phyloP scores from a whole-genome alignment of 2,888 invertebrate genomes.

The Tetramorium bicarinatum region DNA sequence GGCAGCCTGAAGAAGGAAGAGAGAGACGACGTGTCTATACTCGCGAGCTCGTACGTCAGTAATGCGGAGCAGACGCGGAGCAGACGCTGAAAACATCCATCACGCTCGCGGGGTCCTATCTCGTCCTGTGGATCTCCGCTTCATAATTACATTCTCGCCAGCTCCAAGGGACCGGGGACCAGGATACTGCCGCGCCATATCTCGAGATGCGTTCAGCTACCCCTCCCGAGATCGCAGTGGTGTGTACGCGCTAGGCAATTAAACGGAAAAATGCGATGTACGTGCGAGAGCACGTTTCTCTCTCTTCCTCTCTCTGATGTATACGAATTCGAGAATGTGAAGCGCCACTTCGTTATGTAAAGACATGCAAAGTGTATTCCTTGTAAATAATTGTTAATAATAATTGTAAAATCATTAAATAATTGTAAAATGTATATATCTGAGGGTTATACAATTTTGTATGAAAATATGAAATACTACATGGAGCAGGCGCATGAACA shows the following conservation, averaged over 20 bases:
- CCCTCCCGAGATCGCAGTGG: conserved; percentile 38
- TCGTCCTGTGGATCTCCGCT: conserved; percentile 84
- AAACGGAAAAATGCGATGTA: conserved; percentile 70
- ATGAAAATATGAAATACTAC: conserved; percentile 26
- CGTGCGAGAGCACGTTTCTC: conserved; percentile 50
- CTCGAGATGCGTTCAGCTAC: conserved; percentile 56
- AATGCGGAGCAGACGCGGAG: conserved; percentile 85
- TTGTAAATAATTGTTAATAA: conserved; percentile 21
- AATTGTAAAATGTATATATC: too few species aligned
- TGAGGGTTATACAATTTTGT: conserved; percentile 16
- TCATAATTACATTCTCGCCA: conserved; percentile 86
- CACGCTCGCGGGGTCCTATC: conserved; percentile 84
- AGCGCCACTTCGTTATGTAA: background rate
- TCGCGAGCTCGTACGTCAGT: conserved; percentile 81
- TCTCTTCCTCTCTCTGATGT: background rate
- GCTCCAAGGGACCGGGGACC: conserved; percentile 65
- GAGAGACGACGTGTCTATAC: conserved; percentile 72
- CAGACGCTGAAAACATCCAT: conserved; percentile 86
- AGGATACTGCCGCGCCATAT: conserved; percentile 58
- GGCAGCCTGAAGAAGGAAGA: conserved; percentile 40
- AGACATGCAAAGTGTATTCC: background rate
- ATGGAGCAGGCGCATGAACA: conserved; percentile 51
- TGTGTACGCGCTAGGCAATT: conserved; percentile 69
- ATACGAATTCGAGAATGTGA: background rate
- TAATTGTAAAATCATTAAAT: background rate